These are phyloP conservation scores for Xestoiulus laeticollis DNA, from an alignment of 2,888 invertebrate species.

Conservation along the genomic window DNA sequence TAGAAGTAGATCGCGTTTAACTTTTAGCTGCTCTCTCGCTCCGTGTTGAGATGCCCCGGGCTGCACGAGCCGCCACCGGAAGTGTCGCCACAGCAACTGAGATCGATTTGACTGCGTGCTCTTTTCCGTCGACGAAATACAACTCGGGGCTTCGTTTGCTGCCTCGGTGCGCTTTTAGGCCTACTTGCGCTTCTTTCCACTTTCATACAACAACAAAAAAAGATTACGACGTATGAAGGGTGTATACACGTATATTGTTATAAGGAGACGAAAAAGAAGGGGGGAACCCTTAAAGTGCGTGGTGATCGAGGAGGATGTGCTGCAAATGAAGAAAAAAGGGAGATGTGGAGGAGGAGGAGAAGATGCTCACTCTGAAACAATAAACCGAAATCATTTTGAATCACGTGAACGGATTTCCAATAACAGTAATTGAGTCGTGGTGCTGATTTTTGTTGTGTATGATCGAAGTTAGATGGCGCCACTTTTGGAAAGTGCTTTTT, in stretches of 20 bases:
- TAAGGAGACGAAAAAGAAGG: neutral
- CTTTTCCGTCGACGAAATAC: neutral
- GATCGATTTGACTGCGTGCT: conserved; percentile 47
- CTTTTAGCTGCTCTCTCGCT: conserved; percentile 47
- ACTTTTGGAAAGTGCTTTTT: too few species aligned
- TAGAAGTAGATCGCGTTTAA: conserved; percentile 50
- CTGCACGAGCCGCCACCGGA: conserved; percentile 45
- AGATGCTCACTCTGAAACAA: neutral
- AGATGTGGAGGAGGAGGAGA: neutral
- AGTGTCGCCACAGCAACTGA: conserved; percentile 48
- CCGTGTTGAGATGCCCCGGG: conserved; percentile 45
- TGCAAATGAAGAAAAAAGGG: conserved; percentile 9
- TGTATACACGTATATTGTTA: neutral
- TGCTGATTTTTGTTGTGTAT: too few species aligned
- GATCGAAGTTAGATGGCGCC: too few species aligned
- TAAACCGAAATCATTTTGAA: neutral
- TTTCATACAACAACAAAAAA: neutral
- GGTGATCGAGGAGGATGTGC: conserved; percentile 15
- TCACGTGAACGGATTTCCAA: neutral
- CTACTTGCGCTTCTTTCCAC: conserved; percentile 9
- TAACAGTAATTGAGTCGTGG: neutral
- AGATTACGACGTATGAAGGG: neutral
- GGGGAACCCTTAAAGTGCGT: neutral
- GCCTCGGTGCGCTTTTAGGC: conserved; percentile 44
- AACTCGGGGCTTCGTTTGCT: conserved; percentile 45